Conservation (phyloP, 2,888 invertebrate species). For the Drosophila lutescens region DNA sequence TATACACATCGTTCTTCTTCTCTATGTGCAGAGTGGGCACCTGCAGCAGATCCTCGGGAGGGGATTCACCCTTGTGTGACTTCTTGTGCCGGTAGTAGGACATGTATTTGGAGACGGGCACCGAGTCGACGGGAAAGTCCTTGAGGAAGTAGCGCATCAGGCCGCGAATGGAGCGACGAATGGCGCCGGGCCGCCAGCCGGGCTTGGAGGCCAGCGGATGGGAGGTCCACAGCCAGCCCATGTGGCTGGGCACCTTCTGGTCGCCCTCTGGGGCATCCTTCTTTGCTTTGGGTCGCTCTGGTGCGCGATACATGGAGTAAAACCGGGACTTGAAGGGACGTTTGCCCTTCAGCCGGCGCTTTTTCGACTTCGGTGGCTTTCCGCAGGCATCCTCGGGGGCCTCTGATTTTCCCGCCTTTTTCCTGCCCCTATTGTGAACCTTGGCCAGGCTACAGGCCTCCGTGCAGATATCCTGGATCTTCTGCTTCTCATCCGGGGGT, state of each 20-base stretch:
- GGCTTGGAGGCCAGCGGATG: constrained; percentile 62
- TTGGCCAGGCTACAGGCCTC: constrained; percentile 60
- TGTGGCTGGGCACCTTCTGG: constrained; percentile 86
- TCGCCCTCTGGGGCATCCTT: constrained; percentile 78
- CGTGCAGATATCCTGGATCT: constrained; percentile 52
- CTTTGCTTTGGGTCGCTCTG: constrained; percentile 84
- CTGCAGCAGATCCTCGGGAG: constrained; percentile 66
- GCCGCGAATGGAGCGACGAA: constrained; percentile 81
- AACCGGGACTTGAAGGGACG: constrained; percentile 37
- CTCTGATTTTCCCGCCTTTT: neutral
- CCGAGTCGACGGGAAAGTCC: constrained; percentile 81
- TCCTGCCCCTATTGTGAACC: neutral
- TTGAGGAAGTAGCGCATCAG: constrained; percentile 82
- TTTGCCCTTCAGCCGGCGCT: neutral
- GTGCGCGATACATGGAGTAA: constrained; percentile 27
- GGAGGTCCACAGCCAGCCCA: constrained; percentile 89
- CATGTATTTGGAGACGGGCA: constrained; percentile 77
- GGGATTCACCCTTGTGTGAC: constrained; percentile 50
- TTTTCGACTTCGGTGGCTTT: constrained; percentile 6
- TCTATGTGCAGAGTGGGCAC: constrained; percentile 88
- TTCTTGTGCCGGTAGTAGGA: constrained; percentile 60
- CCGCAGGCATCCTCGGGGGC: constrained; percentile 4
- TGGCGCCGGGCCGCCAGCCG: constrained; percentile 83
- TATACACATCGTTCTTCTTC: constrained; percentile 88
- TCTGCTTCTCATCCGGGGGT: neutral